Evolutionary conservation across 1,140 invertebrate species (phyloP).

Genomic region (Zaprionus nigranus): DNA sequence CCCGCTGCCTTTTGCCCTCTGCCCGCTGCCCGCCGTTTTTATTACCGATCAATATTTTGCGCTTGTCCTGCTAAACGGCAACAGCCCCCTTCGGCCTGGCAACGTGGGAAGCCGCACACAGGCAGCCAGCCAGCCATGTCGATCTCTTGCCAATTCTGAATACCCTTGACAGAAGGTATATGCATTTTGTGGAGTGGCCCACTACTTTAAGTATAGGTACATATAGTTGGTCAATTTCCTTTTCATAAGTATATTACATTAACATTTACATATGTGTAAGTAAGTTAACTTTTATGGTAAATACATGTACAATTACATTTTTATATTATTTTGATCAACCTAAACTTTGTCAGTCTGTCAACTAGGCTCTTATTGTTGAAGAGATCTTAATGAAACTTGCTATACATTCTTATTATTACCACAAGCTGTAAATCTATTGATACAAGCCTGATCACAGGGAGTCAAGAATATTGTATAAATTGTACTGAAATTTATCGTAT

Average conservation of each 20-base stretch:
- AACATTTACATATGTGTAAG: too few relatives aligned
- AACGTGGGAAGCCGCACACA: constrained; percentile 66
- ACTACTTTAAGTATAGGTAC: too few relatives aligned
- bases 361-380: background rate
- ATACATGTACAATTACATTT: too few relatives aligned
- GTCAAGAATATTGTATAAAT: too few relatives aligned
- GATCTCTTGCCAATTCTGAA: background rate
- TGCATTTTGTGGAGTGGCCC: too few relatives aligned
- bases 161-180: background rate
- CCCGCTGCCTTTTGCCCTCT: constrained; percentile 10
- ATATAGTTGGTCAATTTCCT: too few relatives aligned
- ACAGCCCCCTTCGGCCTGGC: constrained; percentile 14
- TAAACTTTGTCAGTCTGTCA: fast-evolving
- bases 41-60: constrained; percentile 78
- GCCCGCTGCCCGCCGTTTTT: constrained; percentile 46
- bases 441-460: too few relatives aligned
- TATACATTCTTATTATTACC: too few relatives aligned
- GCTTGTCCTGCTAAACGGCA: constrained; percentile 48
- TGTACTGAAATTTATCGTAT: too few relatives aligned
- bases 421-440: too few relatives aligned
- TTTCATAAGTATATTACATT: too few relatives aligned
- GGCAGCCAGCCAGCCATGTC: background rate
- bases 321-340: background rate
- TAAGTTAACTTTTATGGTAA: too few relatives aligned
- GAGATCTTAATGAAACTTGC: background rate